phyloP scores from a whole-genome alignment of 2,888 invertebrate genomes.

The Agapetus fuscipes region DNA sequence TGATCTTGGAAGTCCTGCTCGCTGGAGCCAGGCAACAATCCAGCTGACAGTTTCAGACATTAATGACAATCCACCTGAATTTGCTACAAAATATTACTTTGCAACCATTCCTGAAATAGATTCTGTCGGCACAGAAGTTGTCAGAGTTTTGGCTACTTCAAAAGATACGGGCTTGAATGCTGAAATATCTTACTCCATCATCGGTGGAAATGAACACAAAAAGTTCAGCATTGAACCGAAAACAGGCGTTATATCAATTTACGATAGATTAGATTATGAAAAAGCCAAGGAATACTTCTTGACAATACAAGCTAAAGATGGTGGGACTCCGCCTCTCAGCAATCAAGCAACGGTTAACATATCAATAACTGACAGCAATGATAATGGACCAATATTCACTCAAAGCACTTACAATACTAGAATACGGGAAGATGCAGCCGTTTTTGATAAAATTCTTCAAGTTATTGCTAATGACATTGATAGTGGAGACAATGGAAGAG shows the following conservation, averaged over 20 bases:
- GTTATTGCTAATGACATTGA: constrained; percentile 79
- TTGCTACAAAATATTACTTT: constrained; percentile 71
- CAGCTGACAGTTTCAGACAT: constrained; percentile 82
- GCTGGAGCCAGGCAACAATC: constrained; percentile 57
- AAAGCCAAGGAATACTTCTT: constrained; percentile 75
- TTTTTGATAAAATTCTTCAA: constrained; percentile 64
- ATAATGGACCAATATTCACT: constrained; percentile 75
- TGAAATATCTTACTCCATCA: constrained; percentile 77
- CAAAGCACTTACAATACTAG: constrained; percentile 67
- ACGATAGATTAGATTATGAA: constrained; percentile 80
- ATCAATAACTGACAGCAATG: constrained; percentile 76
- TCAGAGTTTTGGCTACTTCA: constrained; percentile 80
- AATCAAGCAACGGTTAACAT: constrained; percentile 83
- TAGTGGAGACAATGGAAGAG: constrained; percentile 67
- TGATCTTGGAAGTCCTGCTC: constrained; percentile 72
- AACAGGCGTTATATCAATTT: constrained; percentile 65
- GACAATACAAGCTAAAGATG: constrained; percentile 84
- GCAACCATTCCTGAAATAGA: constrained; percentile 70
- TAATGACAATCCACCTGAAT: constrained; percentile 94
- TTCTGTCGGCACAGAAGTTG: constrained; percentile 69
- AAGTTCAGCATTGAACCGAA: constrained; percentile 69
- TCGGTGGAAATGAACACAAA: constrained; percentile 81
- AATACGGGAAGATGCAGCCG: constrained; percentile 68
- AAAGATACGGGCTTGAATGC: constrained; percentile 91
- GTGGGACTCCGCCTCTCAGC: constrained; percentile 80